These are phyloP conservation scores for Pipistrellus pygmaeus DNA, from an alignment of 2,797 vertebrate genomes.

Conservation along the genomic window DNA sequence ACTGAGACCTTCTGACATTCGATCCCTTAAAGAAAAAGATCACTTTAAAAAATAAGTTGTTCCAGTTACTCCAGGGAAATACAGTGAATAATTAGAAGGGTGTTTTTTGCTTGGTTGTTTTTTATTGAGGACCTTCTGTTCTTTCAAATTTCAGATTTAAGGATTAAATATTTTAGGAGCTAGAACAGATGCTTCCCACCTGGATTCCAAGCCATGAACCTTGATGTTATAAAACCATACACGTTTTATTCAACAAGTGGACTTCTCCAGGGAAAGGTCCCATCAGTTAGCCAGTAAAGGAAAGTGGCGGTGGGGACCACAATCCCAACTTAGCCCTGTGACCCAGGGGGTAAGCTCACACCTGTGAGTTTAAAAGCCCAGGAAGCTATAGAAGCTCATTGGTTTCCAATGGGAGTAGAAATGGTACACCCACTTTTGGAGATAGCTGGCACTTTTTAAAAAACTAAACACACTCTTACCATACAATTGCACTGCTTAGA, in stretches of 20 bases:
- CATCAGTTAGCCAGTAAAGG: not conserved
- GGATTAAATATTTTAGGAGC: not conserved
- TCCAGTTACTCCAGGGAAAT: conserved; percentile 3
- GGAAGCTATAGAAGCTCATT: not conserved
- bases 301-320: not conserved
- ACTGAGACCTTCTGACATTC: not conserved
- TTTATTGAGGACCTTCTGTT: not conserved
- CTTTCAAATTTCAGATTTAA: not conserved
- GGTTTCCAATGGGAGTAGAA: not conserved
- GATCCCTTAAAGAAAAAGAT: not conserved
- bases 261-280: not conserved
- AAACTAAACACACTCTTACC: not conserved
- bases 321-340: not conserved
- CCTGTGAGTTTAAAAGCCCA: not conserved
- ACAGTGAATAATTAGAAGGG: not conserved
- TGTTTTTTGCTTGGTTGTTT: not conserved
- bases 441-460: not conserved
- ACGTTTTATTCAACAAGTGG: not conserved
- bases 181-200: not conserved
- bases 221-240: not conserved
- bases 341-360: no score
- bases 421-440: not conserved
- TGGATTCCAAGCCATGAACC: not conserved
- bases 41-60: not conserved
- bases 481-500: not conserved